These are phyloP conservation scores for Eurytoma californica DNA, from an alignment of 2,888 invertebrate genomes.

Conservation along the genomic window DNA sequence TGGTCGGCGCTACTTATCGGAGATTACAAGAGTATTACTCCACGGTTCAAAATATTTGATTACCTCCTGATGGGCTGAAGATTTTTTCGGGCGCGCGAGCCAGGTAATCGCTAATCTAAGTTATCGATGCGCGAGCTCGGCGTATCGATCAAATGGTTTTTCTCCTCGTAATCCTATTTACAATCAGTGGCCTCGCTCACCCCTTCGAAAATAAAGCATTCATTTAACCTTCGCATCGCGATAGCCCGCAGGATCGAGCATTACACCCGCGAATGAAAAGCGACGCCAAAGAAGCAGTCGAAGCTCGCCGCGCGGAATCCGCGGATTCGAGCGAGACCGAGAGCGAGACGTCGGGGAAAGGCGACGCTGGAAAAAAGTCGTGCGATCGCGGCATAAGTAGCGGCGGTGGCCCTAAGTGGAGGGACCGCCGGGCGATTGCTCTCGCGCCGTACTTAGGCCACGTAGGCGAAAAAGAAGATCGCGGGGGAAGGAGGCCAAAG, in stretches of 20 bases:
- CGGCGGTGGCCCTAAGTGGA: neutral
- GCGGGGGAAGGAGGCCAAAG: constrained; percentile 26
- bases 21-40: constrained; percentile 30
- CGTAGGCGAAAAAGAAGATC: constrained; percentile 1
- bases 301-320: constrained; percentile 22
- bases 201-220: constrained; percentile 23
- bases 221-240: constrained; percentile 34
- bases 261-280: constrained; percentile 2
- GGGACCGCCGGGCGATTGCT: constrained; percentile 7
- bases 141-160: constrained; percentile 47
- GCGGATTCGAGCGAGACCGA: neutral
- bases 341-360: neutral
- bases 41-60: constrained; percentile 42
- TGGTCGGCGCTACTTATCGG: constrained; percentile 11
- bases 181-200: constrained; percentile 35
- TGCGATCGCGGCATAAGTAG: constrained; percentile 26
- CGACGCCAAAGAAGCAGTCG: neutral
- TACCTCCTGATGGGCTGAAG: constrained; percentile 34
- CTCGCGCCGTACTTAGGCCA: constrained; percentile 39
- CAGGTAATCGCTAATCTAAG: constrained; percentile 37
- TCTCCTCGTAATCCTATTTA: constrained; percentile 34
- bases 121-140: constrained; percentile 45
- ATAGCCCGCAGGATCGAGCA: neutral
- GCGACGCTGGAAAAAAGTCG: neutral
- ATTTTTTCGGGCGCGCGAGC: constrained; percentile 34